Evolutionary conservation across 2,113 vertebrate genomes (phyloP).

Genomic region (Tympanuchus pallidicinctus): DNA sequence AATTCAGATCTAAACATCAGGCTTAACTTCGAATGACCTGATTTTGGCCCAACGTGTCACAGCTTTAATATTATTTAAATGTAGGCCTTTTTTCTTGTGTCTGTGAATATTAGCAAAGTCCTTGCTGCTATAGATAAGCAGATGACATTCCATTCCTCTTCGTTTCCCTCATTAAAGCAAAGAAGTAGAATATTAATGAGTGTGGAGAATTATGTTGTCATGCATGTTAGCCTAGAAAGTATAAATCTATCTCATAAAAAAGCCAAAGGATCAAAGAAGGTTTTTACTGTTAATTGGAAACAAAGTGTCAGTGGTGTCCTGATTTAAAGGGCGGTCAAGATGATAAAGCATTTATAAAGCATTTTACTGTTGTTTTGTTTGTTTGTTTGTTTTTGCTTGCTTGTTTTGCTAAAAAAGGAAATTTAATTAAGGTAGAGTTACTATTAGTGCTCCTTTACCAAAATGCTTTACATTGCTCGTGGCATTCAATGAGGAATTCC

Average conservation of each 20-base stretch:
- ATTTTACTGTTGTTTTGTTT: background rate
- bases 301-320: constrained; percentile 75
- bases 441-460: constrained; percentile 53
- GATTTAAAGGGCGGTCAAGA: constrained; percentile 79
- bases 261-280: constrained; percentile 77
- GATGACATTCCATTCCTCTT: constrained; percentile 75
- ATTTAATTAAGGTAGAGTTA: background rate
- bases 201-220: constrained; percentile 80
- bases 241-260: constrained; percentile 79
- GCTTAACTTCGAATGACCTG: constrained; percentile 34
- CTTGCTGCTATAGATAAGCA: constrained; percentile 74
- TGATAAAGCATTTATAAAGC: constrained; percentile 58
- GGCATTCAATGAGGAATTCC: constrained; percentile 40
- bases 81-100: background rate
- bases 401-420: background rate
- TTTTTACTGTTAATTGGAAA: constrained; percentile 81
- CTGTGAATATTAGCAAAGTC: constrained; percentile 57
- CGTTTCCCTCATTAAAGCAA: constrained; percentile 73
- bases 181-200: constrained; percentile 77
- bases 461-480: constrained; percentile 19
- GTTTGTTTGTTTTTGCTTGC: background rate
- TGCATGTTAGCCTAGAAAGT: constrained; percentile 80
- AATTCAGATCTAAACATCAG: background rate
- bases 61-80: constrained; percentile 42
- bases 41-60: constrained; percentile 32